Evolutionary conservation across 2,113 vertebrate species (phyloP).

Genomic region (Dendropsophus ebraccatus): DNA sequence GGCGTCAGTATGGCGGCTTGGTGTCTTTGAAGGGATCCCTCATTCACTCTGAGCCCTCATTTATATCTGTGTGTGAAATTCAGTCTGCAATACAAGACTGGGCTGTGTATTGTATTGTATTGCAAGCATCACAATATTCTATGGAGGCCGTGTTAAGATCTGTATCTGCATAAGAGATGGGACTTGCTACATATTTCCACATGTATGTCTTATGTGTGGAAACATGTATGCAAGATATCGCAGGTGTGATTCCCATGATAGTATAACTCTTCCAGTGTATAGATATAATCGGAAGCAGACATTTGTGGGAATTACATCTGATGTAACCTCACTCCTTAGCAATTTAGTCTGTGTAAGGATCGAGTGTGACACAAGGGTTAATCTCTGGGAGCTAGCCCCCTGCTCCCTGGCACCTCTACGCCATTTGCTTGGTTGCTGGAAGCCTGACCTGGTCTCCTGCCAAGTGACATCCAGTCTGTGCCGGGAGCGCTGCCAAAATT

Average conservation of each 20-base stretch:
- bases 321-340: no score
- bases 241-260: not conserved
- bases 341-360: not conserved
- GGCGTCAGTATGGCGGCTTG: not conserved
- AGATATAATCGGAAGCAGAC: not conserved
- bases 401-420: not conserved
- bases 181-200: no score
- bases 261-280: not conserved
- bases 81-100: not conserved
- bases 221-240: no score
- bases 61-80: not conserved
- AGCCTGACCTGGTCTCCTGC: not conserved
- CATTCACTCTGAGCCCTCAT: not conserved
- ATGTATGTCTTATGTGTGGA: no score
- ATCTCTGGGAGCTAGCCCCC: not conserved
- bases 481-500: conserved; percentile 20
- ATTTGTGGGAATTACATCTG: not conserved
- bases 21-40: not conserved
- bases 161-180: no score
- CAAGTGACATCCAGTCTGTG: conserved; percentile 29
- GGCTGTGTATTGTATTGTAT: no score
- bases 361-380: not conserved
- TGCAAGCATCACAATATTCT: no score
- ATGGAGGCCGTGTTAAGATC: no score
- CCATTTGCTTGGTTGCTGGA: conserved; percentile 17